A percentile compares a stretch with the other conserved stretches of the same genome.
Conservation (phyloP, 2,797 vertebrate species). For the Mycteria americana region DNA sequence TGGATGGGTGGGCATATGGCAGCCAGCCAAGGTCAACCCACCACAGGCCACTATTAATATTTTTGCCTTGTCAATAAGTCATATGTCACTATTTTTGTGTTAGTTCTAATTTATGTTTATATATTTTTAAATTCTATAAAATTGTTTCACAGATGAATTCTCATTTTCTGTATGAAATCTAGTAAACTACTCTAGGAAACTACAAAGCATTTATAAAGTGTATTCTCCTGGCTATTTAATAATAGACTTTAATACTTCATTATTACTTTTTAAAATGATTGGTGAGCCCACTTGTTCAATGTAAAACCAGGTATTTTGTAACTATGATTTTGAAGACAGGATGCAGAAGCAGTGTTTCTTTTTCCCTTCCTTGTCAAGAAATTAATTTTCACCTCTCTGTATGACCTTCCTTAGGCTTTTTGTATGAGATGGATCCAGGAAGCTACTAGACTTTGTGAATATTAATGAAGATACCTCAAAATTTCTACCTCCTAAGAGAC, state of each 20-base stretch:
- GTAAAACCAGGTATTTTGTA: background rate
- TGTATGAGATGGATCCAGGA: background rate
- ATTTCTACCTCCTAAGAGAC: background rate
- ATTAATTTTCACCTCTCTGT: background rate
- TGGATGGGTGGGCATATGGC: accelerated
- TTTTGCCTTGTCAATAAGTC: background rate
- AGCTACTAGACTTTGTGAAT: background rate
- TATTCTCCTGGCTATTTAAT: background rate
- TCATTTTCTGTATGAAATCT: background rate
- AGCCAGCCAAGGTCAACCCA: background rate
- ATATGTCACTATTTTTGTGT: background rate
- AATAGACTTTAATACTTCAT: background rate
- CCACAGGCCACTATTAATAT: background rate
- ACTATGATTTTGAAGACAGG: background rate
- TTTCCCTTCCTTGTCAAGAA: background rate
- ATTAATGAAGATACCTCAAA: slow-evolving; percentile 28
- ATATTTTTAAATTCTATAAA: background rate
- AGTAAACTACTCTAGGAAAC: background rate
- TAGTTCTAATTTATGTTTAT: background rate
- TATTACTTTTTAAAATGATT: background rate
- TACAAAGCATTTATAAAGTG: background rate
- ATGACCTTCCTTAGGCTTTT: background rate
- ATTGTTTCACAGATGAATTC: background rate
- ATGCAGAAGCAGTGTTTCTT: background rate
- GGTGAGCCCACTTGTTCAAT: background rate